Evolutionary conservation across 2,888 invertebrate species (phyloP).

Genomic region (Achlya flavicornis): DNA sequence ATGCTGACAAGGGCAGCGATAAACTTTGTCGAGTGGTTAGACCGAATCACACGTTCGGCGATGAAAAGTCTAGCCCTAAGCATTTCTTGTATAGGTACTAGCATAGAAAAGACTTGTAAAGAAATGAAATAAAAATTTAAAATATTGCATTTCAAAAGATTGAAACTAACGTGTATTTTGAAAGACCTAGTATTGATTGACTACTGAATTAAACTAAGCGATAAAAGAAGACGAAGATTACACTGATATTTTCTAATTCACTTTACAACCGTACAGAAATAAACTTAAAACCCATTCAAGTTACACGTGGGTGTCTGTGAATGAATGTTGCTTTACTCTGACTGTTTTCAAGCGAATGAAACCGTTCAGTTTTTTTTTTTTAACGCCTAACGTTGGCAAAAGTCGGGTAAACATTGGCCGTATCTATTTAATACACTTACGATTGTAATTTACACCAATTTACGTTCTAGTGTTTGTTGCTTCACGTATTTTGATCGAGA

Average conservation of each 20-base stretch:
- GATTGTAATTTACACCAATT: slow-evolving; percentile 3
- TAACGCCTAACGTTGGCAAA: slow-evolving; percentile 7
- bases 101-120: no score
- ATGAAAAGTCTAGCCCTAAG: not conserved
- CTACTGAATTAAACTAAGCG: no score
- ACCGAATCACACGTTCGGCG: not conserved
- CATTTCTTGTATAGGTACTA: not conserved
- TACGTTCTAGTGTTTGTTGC: slow-evolving; percentile 8
- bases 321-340: slow-evolving; percentile 25
- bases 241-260: not conserved
- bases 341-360: slow-evolving; percentile 27
- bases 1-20: not conserved
- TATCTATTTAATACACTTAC: slow-evolving; percentile 6
- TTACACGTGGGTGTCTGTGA: slow-evolving; percentile 18
- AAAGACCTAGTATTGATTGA: no score
- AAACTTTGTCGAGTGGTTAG: slow-evolving; percentile 3
- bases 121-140: no score
- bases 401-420: slow-evolving; percentile 9
- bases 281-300: slow-evolving; percentile 21
- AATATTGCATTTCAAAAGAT: no score
- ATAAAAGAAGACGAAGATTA: no score
- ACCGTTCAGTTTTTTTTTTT: slow-evolving; percentile 22
- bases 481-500: slow-evolving; percentile 16
- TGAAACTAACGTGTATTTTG: no score
- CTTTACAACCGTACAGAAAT: slow-evolving; percentile 16